Conservation (phyloP, 1,140 invertebrate species). For the Hycleus cichorii region DNA sequence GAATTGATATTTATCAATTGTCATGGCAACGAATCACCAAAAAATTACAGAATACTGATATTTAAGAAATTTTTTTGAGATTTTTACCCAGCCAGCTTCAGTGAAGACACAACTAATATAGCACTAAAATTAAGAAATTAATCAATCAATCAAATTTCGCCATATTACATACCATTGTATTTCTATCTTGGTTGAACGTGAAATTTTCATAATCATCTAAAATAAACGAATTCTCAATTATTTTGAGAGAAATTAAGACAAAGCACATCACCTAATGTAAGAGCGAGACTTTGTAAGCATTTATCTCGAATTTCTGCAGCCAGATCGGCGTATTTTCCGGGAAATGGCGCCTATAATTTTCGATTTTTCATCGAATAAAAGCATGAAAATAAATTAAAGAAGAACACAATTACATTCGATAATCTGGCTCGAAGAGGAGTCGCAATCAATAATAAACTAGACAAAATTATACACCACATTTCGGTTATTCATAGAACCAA, state of each 20-base stretch:
- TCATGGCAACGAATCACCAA: too few relatives aligned
- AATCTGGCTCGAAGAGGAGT: background rate
- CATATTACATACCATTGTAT: background rate
- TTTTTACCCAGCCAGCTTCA: slow-evolving; percentile 8
- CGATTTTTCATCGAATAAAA: background rate
- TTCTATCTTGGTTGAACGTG: background rate
- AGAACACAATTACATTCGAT: background rate
- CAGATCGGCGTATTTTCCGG: background rate
- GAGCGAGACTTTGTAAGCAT: background rate
- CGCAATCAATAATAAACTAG: background rate
- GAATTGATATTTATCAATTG: too few relatives aligned
- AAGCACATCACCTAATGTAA: background rate
- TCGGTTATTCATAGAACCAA: background rate
- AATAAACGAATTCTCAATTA: background rate
- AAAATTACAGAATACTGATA: too few relatives aligned
- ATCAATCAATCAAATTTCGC: too few relatives aligned
- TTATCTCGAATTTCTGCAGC: background rate
- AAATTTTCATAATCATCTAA: background rate
- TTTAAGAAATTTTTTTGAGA: too few relatives aligned
- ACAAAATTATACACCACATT: background rate
- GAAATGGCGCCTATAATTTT: slow-evolving; percentile 7
- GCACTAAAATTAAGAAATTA: slow-evolving; percentile 8
- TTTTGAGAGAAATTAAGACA: background rate
- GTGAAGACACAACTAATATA: slow-evolving; percentile 7
- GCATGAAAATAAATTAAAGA: background rate